These are phyloP conservation scores for Pipistrellus kuhlii DNA, from an alignment of 2,797 vertebrate genomes.

Conservation along the genomic window DNA sequence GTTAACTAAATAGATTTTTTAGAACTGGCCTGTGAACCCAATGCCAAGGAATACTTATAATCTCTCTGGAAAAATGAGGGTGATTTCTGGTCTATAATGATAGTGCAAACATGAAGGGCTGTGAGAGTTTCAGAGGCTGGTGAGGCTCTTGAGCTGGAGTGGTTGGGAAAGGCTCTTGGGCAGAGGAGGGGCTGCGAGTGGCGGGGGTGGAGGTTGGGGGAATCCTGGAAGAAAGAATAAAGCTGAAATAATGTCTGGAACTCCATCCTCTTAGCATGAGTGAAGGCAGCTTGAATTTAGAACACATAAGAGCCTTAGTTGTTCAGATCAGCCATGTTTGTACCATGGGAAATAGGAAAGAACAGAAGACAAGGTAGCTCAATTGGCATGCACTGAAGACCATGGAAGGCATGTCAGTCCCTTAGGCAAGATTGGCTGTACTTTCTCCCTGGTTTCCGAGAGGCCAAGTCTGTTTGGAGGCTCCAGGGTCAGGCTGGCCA, in stretches of 20 bases:
- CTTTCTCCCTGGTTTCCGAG: not conserved
- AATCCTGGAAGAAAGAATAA: not conserved
- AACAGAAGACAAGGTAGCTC: not conserved
- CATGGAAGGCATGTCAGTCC: not conserved
- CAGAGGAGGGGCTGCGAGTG: not conserved
- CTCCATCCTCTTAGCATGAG: not conserved
- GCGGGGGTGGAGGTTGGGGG: not conserved
- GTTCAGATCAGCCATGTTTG: not conserved
- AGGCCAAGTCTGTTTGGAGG: not conserved
- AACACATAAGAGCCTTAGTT: not conserved
- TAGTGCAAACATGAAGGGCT: not conserved
- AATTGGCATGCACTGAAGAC: not conserved
- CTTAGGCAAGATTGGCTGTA: not conserved
- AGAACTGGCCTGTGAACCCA: not conserved
- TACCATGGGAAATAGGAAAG: not conserved
- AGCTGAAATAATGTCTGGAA: not conserved
- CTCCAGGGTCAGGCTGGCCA: not conserved
- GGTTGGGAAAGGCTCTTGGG: not conserved
- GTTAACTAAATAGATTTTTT: not conserved
- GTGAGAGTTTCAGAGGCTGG: not conserved
- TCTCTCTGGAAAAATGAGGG: constrained; percentile 13
- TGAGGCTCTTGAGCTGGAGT: not conserved
- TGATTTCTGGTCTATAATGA: not conserved
- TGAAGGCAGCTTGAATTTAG: not conserved
- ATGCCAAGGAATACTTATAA: not conserved